A percentile compares a stretch with the other conserved stretches of the same genome.
Conservation (phyloP, 2,113 vertebrate genomes). For the Perognathus longimembris region DNA sequence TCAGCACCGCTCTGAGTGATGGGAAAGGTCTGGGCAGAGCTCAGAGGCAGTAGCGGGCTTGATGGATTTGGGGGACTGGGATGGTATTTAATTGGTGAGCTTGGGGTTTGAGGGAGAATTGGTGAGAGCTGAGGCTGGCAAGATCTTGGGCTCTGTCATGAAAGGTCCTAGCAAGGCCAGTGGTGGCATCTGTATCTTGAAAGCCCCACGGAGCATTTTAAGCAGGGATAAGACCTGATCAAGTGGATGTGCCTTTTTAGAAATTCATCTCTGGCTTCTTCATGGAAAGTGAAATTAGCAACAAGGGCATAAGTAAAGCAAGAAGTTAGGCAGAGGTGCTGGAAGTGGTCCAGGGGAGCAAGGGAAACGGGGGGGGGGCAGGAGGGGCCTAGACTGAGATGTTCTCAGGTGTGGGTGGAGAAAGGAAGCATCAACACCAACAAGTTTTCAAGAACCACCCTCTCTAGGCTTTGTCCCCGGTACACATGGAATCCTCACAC, state of each 20-base stretch:
- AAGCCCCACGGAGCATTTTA: background rate
- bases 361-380: too few species aligned
- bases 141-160: fast-evolving
- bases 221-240: background rate
- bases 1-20: background rate
- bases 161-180: background rate
- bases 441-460: background rate
- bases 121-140: background rate
- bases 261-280: background rate
- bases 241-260: background rate
- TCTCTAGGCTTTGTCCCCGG: too few species aligned
- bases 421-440: background rate
- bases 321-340: background rate
- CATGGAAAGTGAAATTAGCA: background rate
- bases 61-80: background rate
- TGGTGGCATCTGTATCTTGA: background rate
- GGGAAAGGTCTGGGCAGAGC: background rate
- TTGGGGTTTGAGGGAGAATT: background rate
- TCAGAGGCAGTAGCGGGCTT: background rate
- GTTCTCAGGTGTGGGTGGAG: background rate
- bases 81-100: background rate
- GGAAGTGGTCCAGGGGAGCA: too few species aligned
- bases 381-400: background rate
- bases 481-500: background rate
- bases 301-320: background rate